phyloP scores from a whole-genome alignment of 2,113 vertebrate species.

The Ophiodon elongatus region DNA sequence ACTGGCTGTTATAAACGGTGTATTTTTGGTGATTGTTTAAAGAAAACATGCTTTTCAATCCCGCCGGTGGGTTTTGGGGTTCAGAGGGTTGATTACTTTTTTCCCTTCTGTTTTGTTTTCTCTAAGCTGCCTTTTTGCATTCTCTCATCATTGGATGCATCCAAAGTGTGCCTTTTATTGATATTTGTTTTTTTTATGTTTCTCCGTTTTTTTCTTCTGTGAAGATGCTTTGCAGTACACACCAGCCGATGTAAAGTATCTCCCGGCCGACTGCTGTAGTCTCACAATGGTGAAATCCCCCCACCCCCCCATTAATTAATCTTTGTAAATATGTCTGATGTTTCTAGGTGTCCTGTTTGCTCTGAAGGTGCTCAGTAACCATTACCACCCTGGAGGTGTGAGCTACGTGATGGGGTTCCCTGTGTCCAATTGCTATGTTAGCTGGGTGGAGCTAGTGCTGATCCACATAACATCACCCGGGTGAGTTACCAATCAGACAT shows the following conservation, averaged over 20 bases:
- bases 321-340: not conserved
- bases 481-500: constrained; percentile 81
- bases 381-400: constrained; percentile 89
- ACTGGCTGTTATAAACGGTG: too few species aligned
- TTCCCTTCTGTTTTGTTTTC: not conserved
- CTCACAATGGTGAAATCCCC: not conserved
- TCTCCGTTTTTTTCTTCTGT: not conserved
- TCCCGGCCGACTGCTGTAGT: not conserved
- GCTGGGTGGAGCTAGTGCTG: constrained; percentile 93
- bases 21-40: not conserved
- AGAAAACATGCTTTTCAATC: too few species aligned
- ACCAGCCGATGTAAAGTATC: too few species aligned
- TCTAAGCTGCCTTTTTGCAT: not conserved
- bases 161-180: not conserved
- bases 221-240: not conserved
- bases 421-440: constrained; percentile 88
- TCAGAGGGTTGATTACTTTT: too few species aligned
- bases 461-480: constrained; percentile 91
- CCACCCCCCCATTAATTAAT: not conserved
- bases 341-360: constrained; percentile 94
- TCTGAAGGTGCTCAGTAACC: constrained; percentile 94
- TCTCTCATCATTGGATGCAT: too few species aligned
- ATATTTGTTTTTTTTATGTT: not conserved
- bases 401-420: constrained; percentile 87
- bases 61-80: too few species aligned